Conservation (phyloP, 2,888 invertebrate genomes). For the Rhyacophila evoluta region DNA sequence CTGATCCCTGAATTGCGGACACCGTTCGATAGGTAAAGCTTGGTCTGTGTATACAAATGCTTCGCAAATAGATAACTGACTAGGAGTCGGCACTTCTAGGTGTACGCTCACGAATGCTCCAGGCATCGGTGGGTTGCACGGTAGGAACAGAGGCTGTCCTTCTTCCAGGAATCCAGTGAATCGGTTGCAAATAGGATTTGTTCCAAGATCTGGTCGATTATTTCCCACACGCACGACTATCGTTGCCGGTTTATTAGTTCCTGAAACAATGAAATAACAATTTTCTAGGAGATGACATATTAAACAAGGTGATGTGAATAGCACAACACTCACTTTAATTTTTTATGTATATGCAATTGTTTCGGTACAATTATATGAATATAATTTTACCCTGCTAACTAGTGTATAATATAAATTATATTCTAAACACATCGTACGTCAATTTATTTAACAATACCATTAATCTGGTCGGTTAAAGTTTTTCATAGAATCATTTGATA, state of each 20-base stretch:
- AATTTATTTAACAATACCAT: too few relatives aligned
- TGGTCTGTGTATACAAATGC: constrained; percentile 95
- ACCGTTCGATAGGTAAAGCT: constrained; percentile 90
- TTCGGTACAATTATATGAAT: too few relatives aligned
- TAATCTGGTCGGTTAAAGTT: too few relatives aligned
- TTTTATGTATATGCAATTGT: too few relatives aligned
- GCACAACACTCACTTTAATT: too few relatives aligned
- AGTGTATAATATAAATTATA: too few relatives aligned
- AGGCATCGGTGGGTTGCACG: constrained; percentile 95
- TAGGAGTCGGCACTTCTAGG: constrained; percentile 79
- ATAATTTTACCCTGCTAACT: too few relatives aligned
- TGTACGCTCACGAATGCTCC: constrained; percentile 95
- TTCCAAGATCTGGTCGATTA: constrained; percentile 90
- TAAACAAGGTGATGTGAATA: too few relatives aligned
- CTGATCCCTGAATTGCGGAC: constrained; percentile 92
- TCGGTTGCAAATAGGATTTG: constrained; percentile 92
- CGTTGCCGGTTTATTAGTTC: constrained; percentile 82
- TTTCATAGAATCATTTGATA: too few relatives aligned
- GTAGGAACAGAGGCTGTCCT: constrained; percentile 90
- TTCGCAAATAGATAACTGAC: constrained; percentile 90
- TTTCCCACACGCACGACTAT: constrained; percentile 93
- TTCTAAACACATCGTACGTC: too few relatives aligned
- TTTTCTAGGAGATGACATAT: too few relatives aligned
- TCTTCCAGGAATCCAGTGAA: constrained; percentile 89
- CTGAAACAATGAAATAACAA: too few relatives aligned